A percentile compares a stretch with the other conserved stretches of the same genome.
phyloP scores from a whole-genome alignment of 2,888 invertebrate genomes.

The Catocala sponsa region DNA sequence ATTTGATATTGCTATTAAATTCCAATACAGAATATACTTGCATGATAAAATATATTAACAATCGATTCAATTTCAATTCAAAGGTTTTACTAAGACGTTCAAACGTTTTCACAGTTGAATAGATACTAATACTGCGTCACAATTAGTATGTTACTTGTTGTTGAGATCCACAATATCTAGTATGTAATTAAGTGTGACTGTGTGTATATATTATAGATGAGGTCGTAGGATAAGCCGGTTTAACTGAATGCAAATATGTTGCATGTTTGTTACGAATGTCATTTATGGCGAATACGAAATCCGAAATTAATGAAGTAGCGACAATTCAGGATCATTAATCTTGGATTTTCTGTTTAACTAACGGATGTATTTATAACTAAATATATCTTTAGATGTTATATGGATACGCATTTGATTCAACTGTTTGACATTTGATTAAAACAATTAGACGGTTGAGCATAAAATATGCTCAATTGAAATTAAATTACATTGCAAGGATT shows the following conservation, averaged over 20 bases:
- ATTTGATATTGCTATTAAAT: not conserved
- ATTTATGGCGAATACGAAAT: no score
- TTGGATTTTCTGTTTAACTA: no score
- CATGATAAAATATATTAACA: not conserved
- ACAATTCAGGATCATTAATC: no score
- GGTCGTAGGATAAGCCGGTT: constrained; percentile 14
- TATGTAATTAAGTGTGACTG: not conserved
- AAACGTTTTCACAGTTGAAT: not conserved
- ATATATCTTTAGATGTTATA: no score
- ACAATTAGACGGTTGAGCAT: no score
- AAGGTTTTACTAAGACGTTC: not conserved
- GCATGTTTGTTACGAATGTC: not conserved
- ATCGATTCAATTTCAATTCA: not conserved
- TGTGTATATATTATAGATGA: not conserved
- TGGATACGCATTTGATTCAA: no score
- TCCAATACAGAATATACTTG: not conserved
- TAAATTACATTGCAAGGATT: no score
- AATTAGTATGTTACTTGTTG: not conserved
- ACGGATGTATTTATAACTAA: no score
- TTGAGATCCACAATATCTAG: constrained; percentile 4
- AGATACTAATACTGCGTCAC: not conserved
- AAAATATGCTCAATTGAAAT: no score
- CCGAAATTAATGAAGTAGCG: no score
- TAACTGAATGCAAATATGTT: constrained; percentile 27
- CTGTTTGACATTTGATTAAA: no score